Evolutionary conservation across 2,888 invertebrate genomes (phyloP), one percentile per base, ranked within the genome.

Genomic region (Salticus scenicus): DNA sequence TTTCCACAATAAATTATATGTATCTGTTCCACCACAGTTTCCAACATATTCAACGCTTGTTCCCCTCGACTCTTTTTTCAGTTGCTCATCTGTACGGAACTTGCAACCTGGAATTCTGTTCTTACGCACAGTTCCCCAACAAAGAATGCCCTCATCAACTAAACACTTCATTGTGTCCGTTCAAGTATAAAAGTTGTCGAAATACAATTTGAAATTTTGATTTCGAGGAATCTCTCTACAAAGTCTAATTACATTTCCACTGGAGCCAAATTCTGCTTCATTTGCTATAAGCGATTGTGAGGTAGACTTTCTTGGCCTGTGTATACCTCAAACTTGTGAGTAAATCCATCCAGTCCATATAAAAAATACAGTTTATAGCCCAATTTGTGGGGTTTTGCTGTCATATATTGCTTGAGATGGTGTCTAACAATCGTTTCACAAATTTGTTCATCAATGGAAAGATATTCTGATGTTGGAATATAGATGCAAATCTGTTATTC

Each of bases 211-310:
- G 14, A 14, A 42, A 42, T 42, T 42, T 42, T 42, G 42, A 42
- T 42, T 42, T 42, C 42, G 42, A 14, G 42, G 42, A 42, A 42
- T 42, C 14, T 42, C 42, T 42, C 93, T 93, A 87, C 94, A 30
- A 30, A 27, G 30, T 28, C 31, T 5, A 66, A 66, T 27, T 14
- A 66, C 20, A 66, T 66, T 66, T 27, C 66, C 66, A 66, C 66
- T 66, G 66, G 66, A 5, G 12, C 66, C 27, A 66, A 57, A 57
- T 7, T 63, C 63, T 63, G 63, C 20, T 63, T 63, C 63, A 24
- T 24, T 63, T 63, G 63, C 24, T n/a, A n/a, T 10, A n/a, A 27
- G 5, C 31, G 66, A 5, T 66, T 30, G 30, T 27, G 12, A 27
- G 66, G n/a, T 10, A 24, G 12, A 57, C 17, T 66, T 28, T 66